These are phyloP conservation scores for Calephelis perditalis DNA, from an alignment of 2,888 invertebrate genomes.

Conservation along the genomic window DNA sequence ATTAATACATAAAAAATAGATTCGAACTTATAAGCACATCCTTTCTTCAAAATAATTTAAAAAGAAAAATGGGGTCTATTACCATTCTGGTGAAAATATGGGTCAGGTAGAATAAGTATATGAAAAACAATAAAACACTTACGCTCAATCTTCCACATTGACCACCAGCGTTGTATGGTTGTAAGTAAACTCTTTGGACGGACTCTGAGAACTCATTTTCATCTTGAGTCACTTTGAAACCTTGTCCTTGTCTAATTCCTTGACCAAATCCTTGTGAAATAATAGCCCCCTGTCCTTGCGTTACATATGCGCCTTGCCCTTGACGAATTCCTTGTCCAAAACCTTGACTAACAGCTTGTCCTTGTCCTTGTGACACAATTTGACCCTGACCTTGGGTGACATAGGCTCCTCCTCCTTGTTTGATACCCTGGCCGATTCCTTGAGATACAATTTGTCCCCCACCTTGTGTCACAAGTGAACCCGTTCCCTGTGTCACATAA, in stretches of 20 bases:
- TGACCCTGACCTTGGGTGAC: constrained; percentile 27
- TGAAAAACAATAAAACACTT: neutral
- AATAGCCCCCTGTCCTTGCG: constrained; percentile 39
- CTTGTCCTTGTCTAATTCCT: constrained; percentile 18
- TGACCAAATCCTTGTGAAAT: constrained; percentile 33
- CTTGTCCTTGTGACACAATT: constrained; percentile 26
- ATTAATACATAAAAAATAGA: no score
- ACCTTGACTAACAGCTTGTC: constrained; percentile 32
- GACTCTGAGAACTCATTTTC: constrained; percentile 53
- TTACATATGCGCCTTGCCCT: constrained; percentile 19
- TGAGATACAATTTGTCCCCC: constrained; percentile 31
- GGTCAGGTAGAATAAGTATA: no score
- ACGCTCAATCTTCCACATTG: constrained; percentile 45
- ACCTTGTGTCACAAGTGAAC: constrained; percentile 22
- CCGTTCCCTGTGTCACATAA: constrained; percentile 24
- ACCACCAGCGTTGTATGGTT: constrained; percentile 47
- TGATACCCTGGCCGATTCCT: constrained; percentile 35
- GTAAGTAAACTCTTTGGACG: constrained; percentile 48
- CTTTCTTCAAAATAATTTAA: no score
- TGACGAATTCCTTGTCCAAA: constrained; percentile 32
- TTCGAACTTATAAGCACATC: no score
- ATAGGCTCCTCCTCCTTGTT: constrained; percentile 32
- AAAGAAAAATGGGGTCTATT: no score
- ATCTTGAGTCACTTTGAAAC: constrained; percentile 4
- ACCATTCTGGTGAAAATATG: no score